Evolutionary conservation across 2,113 vertebrate genomes (phyloP), one percentile per base, ranked within the genome.

Genomic region (Corythornis madagascariensis): DNA sequence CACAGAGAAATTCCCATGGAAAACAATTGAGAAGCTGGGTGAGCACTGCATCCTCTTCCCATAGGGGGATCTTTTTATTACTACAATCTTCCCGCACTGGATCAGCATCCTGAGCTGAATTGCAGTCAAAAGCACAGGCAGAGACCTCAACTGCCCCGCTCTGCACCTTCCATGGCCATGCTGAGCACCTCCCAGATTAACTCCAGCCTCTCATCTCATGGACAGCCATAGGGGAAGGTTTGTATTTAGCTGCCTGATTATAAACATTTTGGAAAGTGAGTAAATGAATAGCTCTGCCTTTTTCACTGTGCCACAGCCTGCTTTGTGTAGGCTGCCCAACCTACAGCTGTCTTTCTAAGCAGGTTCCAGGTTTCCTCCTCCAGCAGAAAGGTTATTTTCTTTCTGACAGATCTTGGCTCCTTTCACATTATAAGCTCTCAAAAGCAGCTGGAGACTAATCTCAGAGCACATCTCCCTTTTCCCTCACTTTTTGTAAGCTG

Each of bases 121-220:
- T 16, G 38, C 6, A 22, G 17, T 15, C 0, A 3, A 10, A 25
- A 88, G 9, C 29, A 63, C 33, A 55, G 64, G 35, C 40, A 59
- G 66, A 57, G 14, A 22, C 31, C 63, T 28, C 42, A 1, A 1
- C 45, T 6, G 9, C 2, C 7, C 13, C 26, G 21, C 3, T 63
- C 4, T 5, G 11, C 8, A 3, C 7, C 5, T 6, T 10, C 31
- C 10, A 0, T 5, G 19, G 22, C 14, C 6, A 2, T 4, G 26
- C 25, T 3, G 3, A 83, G 59, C 61, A 82, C 20, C 20, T 82
- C 45, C 53, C 0, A 2, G 55, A 21, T 20, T 0, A 1, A 42
- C 61, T 89, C 50, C 55, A 61, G 26, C 35, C 47, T 74, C 57
- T 60, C 28, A 9, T 21, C n/a, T 65, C 6, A 9, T 11, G 55